Evolutionary conservation across 2,797 vertebrate genomes (phyloP), one percentile per base, ranked within the genome.

Genomic region (Xiphophorus birchmanni): DNA sequence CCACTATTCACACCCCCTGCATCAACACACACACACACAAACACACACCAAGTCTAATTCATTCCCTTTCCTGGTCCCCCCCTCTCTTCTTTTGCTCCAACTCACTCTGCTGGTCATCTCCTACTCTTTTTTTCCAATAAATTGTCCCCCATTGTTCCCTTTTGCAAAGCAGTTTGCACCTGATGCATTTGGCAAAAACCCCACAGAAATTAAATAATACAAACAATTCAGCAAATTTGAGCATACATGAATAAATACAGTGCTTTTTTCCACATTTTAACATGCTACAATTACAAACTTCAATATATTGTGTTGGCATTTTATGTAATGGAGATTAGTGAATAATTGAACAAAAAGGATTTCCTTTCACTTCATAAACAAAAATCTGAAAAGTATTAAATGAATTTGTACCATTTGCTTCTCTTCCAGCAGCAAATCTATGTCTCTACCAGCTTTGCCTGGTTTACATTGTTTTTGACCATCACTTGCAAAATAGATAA

Each of bases 1-100:
- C 42, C 88, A 87, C 93, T 88, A 91, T 93, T 93, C 92, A 90
- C 84, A 90, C 80, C 47, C 78, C 42, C 76, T 56, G 45, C 80
- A 79, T 58, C 79, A 45, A 76, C 81, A 82, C 73, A 80, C 44
- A 76, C 44, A 76, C 37, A 40, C 56, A 73, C 74, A 67, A 75
- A 77, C 78, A 67, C 75, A 80, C 77, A 71, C 83, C 58, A 79
- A 76, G 91, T 88, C 73, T 86, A 94, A 93, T 93, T 82, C 87
- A 85, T 85, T 86, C 86, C 84, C 86, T 75, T 73, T 47, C 63
- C 80, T 63, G 18, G 71, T 79, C 21, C 80, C 74, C 60, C 79
- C 77, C 81, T 56, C 63, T 12, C 79, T 81, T 80, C 82, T 85
- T 88, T 88, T 85, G 88, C 89, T 89, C 78, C 79, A 60, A 76